These are phyloP conservation scores for Zaprionus bogoriensis DNA, from an alignment of 2,888 invertebrate genomes.

Conservation along the genomic window DNA sequence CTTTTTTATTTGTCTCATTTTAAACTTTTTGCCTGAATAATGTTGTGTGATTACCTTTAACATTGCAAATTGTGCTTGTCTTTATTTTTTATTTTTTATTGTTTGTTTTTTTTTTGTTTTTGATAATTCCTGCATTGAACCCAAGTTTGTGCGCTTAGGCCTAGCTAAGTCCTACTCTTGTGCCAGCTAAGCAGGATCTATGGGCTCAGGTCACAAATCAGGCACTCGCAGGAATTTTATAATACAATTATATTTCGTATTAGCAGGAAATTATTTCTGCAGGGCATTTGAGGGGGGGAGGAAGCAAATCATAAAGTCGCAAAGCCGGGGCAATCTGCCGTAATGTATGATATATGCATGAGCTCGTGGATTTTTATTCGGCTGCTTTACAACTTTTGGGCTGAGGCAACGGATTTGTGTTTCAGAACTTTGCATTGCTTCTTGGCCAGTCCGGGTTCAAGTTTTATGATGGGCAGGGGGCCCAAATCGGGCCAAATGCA, in stretches of 20 bases:
- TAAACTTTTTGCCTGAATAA: too few relatives aligned
- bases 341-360: conserved; percentile 66
- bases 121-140: background rate
- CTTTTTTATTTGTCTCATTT: too few relatives aligned
- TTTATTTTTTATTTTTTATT: background rate
- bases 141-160: background rate
- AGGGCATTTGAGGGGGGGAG: conserved; percentile 3
- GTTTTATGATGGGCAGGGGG: conserved; percentile 22
- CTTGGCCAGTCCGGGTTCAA: conserved; percentile 30
- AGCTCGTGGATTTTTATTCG: conserved; percentile 56
- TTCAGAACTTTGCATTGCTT: conserved; percentile 31
- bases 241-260: conserved; percentile 69
- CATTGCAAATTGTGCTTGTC: background rate
- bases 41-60: background rate
- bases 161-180: background rate
- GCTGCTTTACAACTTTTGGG: conserved; percentile 43
- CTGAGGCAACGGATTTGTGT: conserved; percentile 55
- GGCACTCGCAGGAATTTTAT: conserved; percentile 26
- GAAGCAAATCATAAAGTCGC: conserved; percentile 59
- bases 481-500: conserved; percentile 28
- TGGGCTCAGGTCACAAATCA: conserved; percentile 27
- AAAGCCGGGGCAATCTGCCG: conserved; percentile 68
- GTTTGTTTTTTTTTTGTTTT: too few relatives aligned
- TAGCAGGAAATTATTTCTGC: conserved; percentile 46
- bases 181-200: conserved; percentile 19